Conservation (phyloP, 1,140 invertebrate species). For the Panagrolaimus sp. region DNA sequence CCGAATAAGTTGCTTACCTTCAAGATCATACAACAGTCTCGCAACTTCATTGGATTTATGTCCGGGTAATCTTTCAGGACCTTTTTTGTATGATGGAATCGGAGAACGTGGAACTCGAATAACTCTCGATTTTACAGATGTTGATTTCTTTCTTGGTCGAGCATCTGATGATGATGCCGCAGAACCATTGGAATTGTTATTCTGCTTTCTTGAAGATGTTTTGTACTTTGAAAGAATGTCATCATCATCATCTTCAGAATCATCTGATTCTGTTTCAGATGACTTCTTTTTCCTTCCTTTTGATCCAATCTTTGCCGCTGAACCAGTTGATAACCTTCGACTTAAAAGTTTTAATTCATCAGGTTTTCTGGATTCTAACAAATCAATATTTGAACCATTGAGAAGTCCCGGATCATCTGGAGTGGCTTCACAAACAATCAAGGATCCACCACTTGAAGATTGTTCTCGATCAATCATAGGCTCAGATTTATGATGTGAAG, state of each 20-base stretch:
- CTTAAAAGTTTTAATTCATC: background rate
- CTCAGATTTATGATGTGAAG: background rate
- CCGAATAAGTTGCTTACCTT: background rate
- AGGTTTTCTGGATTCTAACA: background rate
- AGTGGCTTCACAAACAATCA: slow-evolving; percentile 1
- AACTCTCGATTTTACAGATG: slow-evolving; percentile 2
- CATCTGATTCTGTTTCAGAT: background rate
- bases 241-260: background rate
- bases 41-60: slow-evolving; percentile 16
- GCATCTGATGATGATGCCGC: background rate
- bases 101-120: slow-evolving; percentile 3
- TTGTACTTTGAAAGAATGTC: background rate
- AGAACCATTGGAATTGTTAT: background rate
- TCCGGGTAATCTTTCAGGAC: background rate
- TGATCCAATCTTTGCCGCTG: no score
- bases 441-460: background rate
- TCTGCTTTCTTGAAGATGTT: background rate
- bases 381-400: background rate
- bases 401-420: background rate
- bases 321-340: no score
- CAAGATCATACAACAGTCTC: slow-evolving; percentile 5
- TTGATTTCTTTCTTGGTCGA: background rate
- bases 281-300: no score
- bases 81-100: background rate
- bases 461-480: background rate